Evolutionary conservation across 2,888 invertebrate species (phyloP), one percentile per base, ranked within the genome.

Genomic region (Gnatocerus cornutus): DNA sequence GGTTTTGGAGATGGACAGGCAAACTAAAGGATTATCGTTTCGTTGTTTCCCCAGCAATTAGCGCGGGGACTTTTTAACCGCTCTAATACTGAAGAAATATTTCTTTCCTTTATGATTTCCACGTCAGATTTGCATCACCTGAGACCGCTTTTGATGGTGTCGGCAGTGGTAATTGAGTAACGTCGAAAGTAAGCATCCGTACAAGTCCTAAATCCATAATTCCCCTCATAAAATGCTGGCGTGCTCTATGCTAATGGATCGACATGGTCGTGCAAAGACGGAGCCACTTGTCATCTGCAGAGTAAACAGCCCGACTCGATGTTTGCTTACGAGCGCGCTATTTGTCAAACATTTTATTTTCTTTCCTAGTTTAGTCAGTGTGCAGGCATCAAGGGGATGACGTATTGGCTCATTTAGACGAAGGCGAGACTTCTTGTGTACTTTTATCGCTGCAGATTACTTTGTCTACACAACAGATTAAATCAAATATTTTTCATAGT

Each of bases 261-360:
- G 75, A 68, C 78, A 50, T 50, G 50, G 75, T 69, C 69, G 74
- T 73, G 73, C 72, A 77, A 80, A 61, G 68, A 61, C 68, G 68
- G 78, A 79, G 80, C 82, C 82, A 83, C 82, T 82, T 81, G 82
- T 83, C 83, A 82, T 83, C 82, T 80, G 72, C 78, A 81, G 78
- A 80, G 83, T 82, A 83, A 83, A 83, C 83, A 83, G 78, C 80
- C 77, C 77, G 78, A 80, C 80, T 81, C 77, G 80, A 82, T 83
- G 83, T 84, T 84, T 84, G 81, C 83, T 81, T 81, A 81, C 82
- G 80, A 81, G 81, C 79, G 78, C 80, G 81, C 82, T 83, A 83
- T 84, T 83, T 83, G 84, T 83, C 84, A 84, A 84, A 82, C 82
- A 82, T 84, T 84, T 84, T 84, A 83, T 83, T 84, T 84, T 84